Conservation (phyloP, 2,113 vertebrate genomes). For the Catharus bicknelli region DNA sequence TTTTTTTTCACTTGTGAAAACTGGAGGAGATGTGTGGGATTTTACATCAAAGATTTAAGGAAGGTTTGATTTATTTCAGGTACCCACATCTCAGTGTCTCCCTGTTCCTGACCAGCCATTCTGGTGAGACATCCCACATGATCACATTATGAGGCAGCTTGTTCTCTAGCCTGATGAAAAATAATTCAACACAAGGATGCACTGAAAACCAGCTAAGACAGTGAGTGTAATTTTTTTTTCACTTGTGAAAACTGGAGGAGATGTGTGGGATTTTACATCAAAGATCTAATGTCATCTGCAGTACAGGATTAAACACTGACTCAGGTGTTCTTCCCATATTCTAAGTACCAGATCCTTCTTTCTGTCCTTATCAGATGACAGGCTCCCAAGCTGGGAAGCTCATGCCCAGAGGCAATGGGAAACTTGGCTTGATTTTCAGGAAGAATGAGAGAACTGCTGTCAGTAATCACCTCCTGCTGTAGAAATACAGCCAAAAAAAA, state of each 20-base stretch:
- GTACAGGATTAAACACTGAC: background rate
- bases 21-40: background rate
- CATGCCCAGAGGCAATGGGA: background rate
- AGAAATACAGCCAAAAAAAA: background rate
- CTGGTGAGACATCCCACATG: background rate
- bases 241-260: background rate
- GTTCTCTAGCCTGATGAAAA: background rate
- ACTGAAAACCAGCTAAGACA: background rate
- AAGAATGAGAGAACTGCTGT: background rate
- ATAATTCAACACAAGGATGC: background rate
- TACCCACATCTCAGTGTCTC: fast-evolving
- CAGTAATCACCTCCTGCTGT: background rate
- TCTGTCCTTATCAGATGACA: background rate
- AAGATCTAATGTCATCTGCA: background rate
- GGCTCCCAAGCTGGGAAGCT: background rate
- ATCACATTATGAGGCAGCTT: background rate
- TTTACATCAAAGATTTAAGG: background rate
- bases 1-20: background rate
- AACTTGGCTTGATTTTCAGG: background rate
- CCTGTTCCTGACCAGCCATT: background rate
- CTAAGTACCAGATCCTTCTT: background rate
- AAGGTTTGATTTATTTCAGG: background rate
- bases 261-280: background rate
- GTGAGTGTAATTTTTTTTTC: background rate
- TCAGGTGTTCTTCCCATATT: background rate